Evolutionary conservation across 2,797 vertebrate species (phyloP).

Genomic region (Falco columbarius): DNA sequence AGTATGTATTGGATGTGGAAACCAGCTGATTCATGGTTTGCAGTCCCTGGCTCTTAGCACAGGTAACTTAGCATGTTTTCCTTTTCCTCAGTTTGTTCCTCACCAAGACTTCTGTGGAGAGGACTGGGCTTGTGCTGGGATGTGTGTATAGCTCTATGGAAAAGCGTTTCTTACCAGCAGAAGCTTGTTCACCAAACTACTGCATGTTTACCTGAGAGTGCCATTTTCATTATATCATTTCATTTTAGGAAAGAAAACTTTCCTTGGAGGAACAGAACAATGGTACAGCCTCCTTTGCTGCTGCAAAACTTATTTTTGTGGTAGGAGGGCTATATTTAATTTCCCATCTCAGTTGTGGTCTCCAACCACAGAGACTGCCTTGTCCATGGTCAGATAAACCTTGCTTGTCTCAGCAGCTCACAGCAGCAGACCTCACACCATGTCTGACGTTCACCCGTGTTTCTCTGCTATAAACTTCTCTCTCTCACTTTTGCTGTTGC

Average conservation of each 20-base stretch:
- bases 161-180: neutral
- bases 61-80: neutral
- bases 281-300: neutral
- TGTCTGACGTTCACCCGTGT: accelerated
- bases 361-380: neutral
- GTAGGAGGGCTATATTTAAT: neutral
- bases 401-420: accelerated
- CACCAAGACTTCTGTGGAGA: neutral
- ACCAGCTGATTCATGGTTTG: neutral
- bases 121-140: neutral
- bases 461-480: neutral
- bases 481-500: neutral
- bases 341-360: accelerated
- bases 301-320: neutral
- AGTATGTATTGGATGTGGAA: neutral
- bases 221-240: neutral
- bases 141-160: neutral
- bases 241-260: neutral
- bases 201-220: neutral
- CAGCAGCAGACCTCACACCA: neutral
- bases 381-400: neutral
- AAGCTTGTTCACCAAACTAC: neutral
- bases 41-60: neutral
- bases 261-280: neutral
- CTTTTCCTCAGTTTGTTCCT: neutral